Evolutionary conservation across 2,113 vertebrate species (phyloP), one percentile per base, ranked within the genome.

Genomic region (Peromyscus californicus): DNA sequence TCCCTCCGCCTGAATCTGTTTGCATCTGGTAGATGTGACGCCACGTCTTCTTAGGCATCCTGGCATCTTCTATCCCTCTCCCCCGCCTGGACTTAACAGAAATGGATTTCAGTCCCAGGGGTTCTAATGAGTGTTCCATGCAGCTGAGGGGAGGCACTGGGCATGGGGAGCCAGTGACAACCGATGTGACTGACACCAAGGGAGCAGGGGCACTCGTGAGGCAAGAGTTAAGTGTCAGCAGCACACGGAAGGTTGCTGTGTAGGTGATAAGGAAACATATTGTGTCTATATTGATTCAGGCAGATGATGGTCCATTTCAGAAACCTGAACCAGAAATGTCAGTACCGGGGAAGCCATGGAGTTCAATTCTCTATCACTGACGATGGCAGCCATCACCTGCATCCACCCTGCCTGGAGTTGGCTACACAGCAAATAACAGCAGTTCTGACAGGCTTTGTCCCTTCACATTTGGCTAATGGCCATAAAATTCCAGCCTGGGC

Each of bases 11-110:
- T 26, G 92, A 33, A 24, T 90, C 89, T 39, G 59, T 36, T 82
- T 61, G 42, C 42, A 8, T 79, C 80, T 59, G 57, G 33, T 29
- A 33, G 74, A 59, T 31, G 54, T 65, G 21, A 33, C 1, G 3
- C 26, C 24, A 45, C 75, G 24, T 21, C 72, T 22, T 15, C 51
- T 63, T 82, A 51, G 57, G 42, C 6, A 0, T 33, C 33, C 57
- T 39, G 78, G 59, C 33, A n/a, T 29, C 69, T 26, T 87, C 59
- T 11, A 29, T 67, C 26, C 67, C 59, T 48, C 51, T 82, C 65
- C 31, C 91, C 59, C 78, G 45, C 85, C 33, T 54, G 65, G n/a
- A 78, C 51, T 95, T 87, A 86, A 78, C 29, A 61, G 96, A 74
- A 92, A 72, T 87, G 91, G 69, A 94, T 95, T 95, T 91, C 22